Base-by-base conservation (phyloP, 1,140 invertebrate genomes). In the Pseudomyrmex sp. region DNA sequence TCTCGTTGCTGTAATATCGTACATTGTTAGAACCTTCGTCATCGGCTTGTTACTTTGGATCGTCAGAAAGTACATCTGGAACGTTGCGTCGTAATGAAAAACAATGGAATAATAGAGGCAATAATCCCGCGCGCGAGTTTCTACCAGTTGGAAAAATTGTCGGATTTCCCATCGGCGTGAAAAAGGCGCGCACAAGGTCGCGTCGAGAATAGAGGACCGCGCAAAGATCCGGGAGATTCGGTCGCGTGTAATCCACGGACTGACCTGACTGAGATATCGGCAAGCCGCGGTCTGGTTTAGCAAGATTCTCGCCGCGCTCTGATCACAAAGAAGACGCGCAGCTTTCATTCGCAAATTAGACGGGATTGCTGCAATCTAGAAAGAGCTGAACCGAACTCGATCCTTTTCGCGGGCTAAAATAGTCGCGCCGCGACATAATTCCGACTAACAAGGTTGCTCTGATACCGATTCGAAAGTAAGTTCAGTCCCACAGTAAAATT, bases 211-310 rank as follows among this genome's bases (percentile, higher is more conserved):
- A 35, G 0, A 44, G n/a, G 63, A 35, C 10, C 69, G 0, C 13
- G 4, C 35, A 35, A 72, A 85, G 87, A 89, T 89, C 86, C 88
- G 80, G 84, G 35, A 35, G 35, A 79, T 88, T 80, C 83, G 86
- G 35, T 35, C 35, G 35, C 4, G 35, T 7, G 35, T 35, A 35
- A 35, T 35, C 5, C 5, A 35, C 35, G 35, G 35, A 5, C 5
- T 35, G 35, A 35, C 69, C 62, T 18, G 69, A 58, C 62, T 18
- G 69, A 58, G 86, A 88, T 88, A 73, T 15, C n/a, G 65, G 35
- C 59, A n/a, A 59, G 20, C 20, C n/a, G 18, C 15, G n/a, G 59
- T 61, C 87, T 87, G 83, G 87, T 88, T 88, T 89, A 84, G 62
- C 89, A 84, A 89, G 85, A 35, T 86, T 72, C 58, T 52, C 35